These are phyloP conservation scores for Agonopterix subpropinquella DNA, from an alignment of 2,888 invertebrate species.

Conservation along the genomic window DNA sequence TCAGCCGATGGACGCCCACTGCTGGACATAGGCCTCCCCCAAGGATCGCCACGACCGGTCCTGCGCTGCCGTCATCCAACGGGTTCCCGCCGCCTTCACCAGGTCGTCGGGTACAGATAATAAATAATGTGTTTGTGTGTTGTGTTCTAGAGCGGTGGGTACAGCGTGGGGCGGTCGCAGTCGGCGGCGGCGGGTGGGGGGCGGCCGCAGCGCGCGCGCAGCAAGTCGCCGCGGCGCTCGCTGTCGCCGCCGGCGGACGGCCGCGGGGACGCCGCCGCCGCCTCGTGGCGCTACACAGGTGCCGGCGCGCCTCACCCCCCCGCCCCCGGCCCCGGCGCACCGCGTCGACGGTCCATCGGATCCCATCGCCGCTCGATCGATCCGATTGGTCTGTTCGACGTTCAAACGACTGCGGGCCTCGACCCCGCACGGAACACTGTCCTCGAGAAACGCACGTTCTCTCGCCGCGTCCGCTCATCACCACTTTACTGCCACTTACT, in stretches of 20 bases:
- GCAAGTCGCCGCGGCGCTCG: conserved; percentile 89
- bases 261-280: conserved; percentile 53
- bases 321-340: conserved; percentile 24
- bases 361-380: conserved; percentile 9
- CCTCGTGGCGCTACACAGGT: conserved; percentile 76
- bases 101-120: too few relatives aligned
- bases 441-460: conserved; percentile 58
- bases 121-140: too few relatives aligned
- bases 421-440: conserved; percentile 74
- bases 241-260: conserved; percentile 86
- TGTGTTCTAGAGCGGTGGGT: conserved; percentile 31
- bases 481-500: conserved; percentile 70
- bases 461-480: conserved; percentile 63
- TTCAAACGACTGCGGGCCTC: conserved; percentile 36
- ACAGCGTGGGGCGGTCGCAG: conserved; percentile 84
- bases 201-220: conserved; percentile 76
- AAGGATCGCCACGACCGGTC: too few relatives aligned
- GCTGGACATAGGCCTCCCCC: too few relatives aligned
- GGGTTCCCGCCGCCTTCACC: too few relatives aligned
- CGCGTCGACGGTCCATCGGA: conserved; percentile 13
- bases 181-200: conserved; percentile 88
- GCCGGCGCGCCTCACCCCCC: conserved; percentile 41
- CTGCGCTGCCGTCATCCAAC: too few relatives aligned
- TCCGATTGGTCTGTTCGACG: conserved; percentile 35
- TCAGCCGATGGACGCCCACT: too few relatives aligned